Percentiles rank a stretch among this genome's conserved stretches.
phyloP scores from a whole-genome alignment of 1,140 invertebrate genomes.

The Branchinecta lindahli region DNA sequence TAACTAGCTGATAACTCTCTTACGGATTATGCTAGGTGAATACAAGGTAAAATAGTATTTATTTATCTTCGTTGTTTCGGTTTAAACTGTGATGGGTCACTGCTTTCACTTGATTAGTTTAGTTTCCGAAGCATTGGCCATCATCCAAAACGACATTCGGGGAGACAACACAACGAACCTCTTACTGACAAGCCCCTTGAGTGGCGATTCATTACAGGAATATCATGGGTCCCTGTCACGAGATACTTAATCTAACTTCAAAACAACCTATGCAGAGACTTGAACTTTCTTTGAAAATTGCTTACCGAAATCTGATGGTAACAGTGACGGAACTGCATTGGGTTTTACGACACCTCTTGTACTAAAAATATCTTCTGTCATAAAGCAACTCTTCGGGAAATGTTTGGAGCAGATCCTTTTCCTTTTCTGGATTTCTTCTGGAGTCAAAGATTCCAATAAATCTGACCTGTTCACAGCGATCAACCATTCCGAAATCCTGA shows the following conservation, averaged over 20 bases:
- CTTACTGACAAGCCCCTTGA: slow-evolving; percentile 5
- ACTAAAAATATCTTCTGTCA: slow-evolving; percentile 9
- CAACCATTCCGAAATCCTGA: slow-evolving; percentile 8
- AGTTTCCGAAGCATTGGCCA: slow-evolving; percentile 7
- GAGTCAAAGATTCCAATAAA: slow-evolving; percentile 9
- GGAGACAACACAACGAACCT: slow-evolving; percentile 5
- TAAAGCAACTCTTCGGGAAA: slow-evolving; percentile 8
- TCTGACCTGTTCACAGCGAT: slow-evolving; percentile 7
- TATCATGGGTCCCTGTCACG: slow-evolving; percentile 7
- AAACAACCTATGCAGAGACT: slow-evolving; percentile 5
- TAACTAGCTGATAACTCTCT: too few relatives aligned
- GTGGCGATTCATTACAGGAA: slow-evolving; percentile 7
- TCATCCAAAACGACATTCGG: slow-evolving; percentile 8
- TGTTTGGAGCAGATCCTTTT: slow-evolving; percentile 8
- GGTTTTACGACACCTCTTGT: slow-evolving; percentile 8
- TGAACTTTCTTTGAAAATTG: slow-evolving; percentile 9
- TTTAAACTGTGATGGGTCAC: too few relatives aligned
- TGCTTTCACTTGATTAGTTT: slow-evolving; percentile 9
- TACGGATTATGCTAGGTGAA: too few relatives aligned
- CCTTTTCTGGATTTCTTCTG: slow-evolving; percentile 8
- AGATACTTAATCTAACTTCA: slow-evolving; percentile 9
- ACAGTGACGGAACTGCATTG: background rate
- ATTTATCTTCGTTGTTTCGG: too few relatives aligned
- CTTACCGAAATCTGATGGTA: slow-evolving; percentile 8
- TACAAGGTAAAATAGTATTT: too few relatives aligned